phyloP scores from a whole-genome alignment of 2,888 invertebrate genomes.

The Lycocerus yunnanus region DNA sequence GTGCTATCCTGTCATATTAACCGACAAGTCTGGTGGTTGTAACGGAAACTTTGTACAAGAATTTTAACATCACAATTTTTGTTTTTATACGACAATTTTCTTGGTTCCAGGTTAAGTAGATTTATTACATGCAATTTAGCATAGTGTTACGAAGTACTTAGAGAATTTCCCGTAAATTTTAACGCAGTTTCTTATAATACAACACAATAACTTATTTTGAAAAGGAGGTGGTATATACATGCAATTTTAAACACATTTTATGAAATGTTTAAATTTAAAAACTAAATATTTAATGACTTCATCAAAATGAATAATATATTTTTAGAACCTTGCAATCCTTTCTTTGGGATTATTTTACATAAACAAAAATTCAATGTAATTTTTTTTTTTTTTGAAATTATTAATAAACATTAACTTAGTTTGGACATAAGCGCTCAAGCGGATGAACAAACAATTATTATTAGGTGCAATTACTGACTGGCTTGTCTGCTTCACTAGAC shows the following conservation, averaged over 20 bases:
- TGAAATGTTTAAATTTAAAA: not conserved
- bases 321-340: no score
- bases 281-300: not conserved
- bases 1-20: not conserved
- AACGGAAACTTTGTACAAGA: not conserved
- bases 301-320: not conserved
- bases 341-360: no score
- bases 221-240: not conserved
- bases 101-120: not conserved
- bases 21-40: not conserved
- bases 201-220: not conserved
- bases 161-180: not conserved
- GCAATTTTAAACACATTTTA: not conserved
- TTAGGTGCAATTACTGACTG: constrained; percentile 32
- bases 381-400: not conserved
- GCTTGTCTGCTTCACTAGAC: constrained; percentile 30
- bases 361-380: no score
- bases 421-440: constrained; percentile 18
- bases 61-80: not conserved
- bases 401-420: not conserved
- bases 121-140: not conserved
- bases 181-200: not conserved
- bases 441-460: constrained; percentile 26
- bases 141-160: not conserved
- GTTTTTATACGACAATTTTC: not conserved